Percentiles rank a stretch among this genome's conserved stretches.
phyloP scores from a whole-genome alignment of 2,888 invertebrate species.

The Dolichomitus sp. region DNA sequence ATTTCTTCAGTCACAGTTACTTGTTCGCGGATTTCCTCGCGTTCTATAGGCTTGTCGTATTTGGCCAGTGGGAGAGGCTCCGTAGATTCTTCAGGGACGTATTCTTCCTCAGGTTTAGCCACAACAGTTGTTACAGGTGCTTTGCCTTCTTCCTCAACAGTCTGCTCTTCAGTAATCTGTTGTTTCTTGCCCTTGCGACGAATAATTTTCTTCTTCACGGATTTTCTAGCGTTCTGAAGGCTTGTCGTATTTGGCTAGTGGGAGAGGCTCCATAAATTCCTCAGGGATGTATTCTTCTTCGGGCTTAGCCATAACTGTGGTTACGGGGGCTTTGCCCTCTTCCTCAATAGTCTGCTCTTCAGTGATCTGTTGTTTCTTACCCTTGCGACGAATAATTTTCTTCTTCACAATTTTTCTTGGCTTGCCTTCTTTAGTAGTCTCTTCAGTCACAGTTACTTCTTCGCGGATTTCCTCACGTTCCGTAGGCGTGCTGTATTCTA shows the following conservation, averaged over 20 bases:
- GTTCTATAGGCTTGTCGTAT: slow-evolving; percentile 65
- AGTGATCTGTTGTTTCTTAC: slow-evolving; percentile 74
- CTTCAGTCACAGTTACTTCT: slow-evolving; percentile 75
- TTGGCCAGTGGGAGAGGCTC: slow-evolving; percentile 44
- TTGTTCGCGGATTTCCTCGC: slow-evolving; percentile 73
- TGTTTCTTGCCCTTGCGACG: slow-evolving; percentile 84
- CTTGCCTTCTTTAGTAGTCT: slow-evolving; percentile 80
- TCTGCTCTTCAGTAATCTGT: slow-evolving; percentile 85
- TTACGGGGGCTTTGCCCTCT: slow-evolving; percentile 85
- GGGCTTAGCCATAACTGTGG: slow-evolving; percentile 81
- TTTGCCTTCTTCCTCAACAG: slow-evolving; percentile 84
- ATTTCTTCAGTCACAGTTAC: slow-evolving; percentile 75
- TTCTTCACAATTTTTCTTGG: slow-evolving; percentile 81
- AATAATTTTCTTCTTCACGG: slow-evolving; percentile 82
- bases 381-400: slow-evolving; percentile 84
- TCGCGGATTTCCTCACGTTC: slow-evolving; percentile 77
- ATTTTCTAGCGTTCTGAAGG: slow-evolving; percentile 74
- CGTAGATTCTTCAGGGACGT: slow-evolving; percentile 52
- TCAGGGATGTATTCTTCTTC: slow-evolving; percentile 64
- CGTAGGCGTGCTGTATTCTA: slow-evolving; percentile 73
- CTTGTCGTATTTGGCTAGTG: slow-evolving; percentile 35
- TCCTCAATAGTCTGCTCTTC: slow-evolving; percentile 85
- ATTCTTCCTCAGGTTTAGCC: slow-evolving; percentile 75
- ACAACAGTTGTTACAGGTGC: slow-evolving; percentile 82
- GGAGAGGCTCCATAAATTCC: slow-evolving; percentile 32